These are phyloP conservation scores for Hemaris fuciformis DNA, from an alignment of 2,888 invertebrate species.

Conservation along the genomic window DNA sequence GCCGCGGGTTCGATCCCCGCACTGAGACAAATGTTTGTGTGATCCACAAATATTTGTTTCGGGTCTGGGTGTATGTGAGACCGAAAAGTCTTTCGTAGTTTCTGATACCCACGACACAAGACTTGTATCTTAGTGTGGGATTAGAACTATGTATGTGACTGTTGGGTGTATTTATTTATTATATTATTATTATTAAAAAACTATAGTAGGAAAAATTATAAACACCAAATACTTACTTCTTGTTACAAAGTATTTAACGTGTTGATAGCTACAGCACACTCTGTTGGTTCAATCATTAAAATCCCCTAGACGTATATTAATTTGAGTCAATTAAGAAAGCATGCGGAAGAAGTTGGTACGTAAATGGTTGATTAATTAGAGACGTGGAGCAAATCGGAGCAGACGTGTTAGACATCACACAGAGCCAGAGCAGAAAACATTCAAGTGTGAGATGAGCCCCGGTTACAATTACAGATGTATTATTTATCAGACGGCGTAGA, in stretches of 20 bases:
- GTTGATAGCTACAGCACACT: background rate
- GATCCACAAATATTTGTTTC: no score
- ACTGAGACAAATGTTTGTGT: no score
- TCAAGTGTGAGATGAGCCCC: slow-evolving; percentile 43
- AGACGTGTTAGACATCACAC: background rate
- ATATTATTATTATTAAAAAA: no score
- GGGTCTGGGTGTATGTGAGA: no score
- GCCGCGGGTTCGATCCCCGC: no score
- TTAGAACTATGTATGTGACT: no score
- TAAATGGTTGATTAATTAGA: slow-evolving; percentile 1
- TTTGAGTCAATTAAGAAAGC: background rate
- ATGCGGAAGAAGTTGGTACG: background rate
- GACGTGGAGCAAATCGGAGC: background rate
- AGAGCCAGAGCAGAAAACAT: slow-evolving; percentile 32
- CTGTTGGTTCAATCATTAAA: background rate
- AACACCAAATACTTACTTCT: no score
- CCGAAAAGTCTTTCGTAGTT: no score
- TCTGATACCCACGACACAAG: no score
- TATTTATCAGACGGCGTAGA: slow-evolving; percentile 69
- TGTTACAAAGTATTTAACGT: background rate
- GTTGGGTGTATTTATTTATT: no score
- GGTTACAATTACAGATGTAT: slow-evolving; percentile 76
- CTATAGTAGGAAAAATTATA: no score
- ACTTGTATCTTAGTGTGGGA: no score
- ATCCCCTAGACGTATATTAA: background rate